These are phyloP conservation scores for Dissostichus mawsoni DNA, from an alignment of 2,113 vertebrate species.

Conservation along the genomic window DNA sequence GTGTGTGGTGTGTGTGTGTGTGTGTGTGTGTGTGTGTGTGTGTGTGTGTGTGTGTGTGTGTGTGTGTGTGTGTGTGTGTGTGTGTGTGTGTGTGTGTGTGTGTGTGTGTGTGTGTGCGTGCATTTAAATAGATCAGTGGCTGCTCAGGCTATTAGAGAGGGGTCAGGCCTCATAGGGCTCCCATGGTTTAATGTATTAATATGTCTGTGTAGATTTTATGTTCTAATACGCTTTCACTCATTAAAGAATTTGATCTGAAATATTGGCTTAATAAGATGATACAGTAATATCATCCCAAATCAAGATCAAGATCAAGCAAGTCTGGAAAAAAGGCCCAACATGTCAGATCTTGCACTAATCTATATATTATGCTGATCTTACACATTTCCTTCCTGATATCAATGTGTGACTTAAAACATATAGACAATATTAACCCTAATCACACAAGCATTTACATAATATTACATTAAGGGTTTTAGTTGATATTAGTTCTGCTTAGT, in stretches of 20 bases:
- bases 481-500: background rate
- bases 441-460: background rate
- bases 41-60: slow-evolving; percentile 19
- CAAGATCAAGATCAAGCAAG: background rate
- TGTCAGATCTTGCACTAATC: background rate
- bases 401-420: background rate
- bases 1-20: slow-evolving; percentile 18
- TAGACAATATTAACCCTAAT: background rate
- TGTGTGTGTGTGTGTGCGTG: background rate
- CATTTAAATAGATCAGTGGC: slow-evolving; percentile 9
- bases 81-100: slow-evolving; percentile 29
- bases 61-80: slow-evolving; percentile 19
- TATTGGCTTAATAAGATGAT: background rate
- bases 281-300: background rate
- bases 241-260: background rate
- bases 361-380: background rate
- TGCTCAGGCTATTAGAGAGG: slow-evolving; percentile 19
- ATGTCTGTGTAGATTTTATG: slow-evolving; percentile 11
- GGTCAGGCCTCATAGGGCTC: slow-evolving; percentile 3
- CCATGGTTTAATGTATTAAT: slow-evolving; percentile 17
- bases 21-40: slow-evolving; percentile 13
- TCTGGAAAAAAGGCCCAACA: background rate
- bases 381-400: background rate
- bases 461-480: background rate
- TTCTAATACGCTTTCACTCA: slow-evolving; percentile 11